Evolutionary conservation across 1,140 invertebrate genomes (phyloP), one percentile per base, ranked within the genome.

Genomic region (Meloidogyne exigua): DNA sequence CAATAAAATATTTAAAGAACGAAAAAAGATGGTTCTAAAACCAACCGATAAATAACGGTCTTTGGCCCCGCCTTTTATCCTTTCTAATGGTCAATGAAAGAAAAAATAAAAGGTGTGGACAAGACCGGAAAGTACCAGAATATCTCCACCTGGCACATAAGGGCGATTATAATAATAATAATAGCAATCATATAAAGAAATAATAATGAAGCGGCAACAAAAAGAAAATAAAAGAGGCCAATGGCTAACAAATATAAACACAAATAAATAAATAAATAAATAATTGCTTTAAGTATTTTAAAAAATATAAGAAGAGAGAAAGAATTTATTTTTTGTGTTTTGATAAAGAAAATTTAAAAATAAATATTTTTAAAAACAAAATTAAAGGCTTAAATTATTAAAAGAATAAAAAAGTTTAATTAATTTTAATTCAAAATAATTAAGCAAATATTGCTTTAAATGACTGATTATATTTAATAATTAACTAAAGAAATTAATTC

Each of bases 61-160:
- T 57, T 57, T 57, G 49, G 49, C 49, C 49, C 49, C 49, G 49
- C 49, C 49, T n/a, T 57, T 57, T 57, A 57, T 57, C 49, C 49
- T 57, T 57, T 57, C 49, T 57, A 57, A 57, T 57, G 49, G 49
- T 57, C 49, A 57, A 57, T 57, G 49, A 57, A 32, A 39, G 36
- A 39, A 39, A 12, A n/a, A 57, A n/a, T 15, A n/a, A n/a, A 57
- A 57, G 13, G 13, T 12, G 49, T 57, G 49, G 49, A 57, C 49
- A 57, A 57, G 49, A n/a, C 49, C 49, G 49, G 49, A 57, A n/a
- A 57, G 18, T 12, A 57, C 18, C 13, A 32, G 28, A 32, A 32
- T n/a, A 18, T 57, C 49, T 57, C 49, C 49, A 57, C 49, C 49
- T 57, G 49, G 49, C 49, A 57, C 49, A 57, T 57, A 57, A 57